Evolutionary conservation across 2,797 vertebrate species (phyloP).

Genomic region (Valencia hispanica): DNA sequence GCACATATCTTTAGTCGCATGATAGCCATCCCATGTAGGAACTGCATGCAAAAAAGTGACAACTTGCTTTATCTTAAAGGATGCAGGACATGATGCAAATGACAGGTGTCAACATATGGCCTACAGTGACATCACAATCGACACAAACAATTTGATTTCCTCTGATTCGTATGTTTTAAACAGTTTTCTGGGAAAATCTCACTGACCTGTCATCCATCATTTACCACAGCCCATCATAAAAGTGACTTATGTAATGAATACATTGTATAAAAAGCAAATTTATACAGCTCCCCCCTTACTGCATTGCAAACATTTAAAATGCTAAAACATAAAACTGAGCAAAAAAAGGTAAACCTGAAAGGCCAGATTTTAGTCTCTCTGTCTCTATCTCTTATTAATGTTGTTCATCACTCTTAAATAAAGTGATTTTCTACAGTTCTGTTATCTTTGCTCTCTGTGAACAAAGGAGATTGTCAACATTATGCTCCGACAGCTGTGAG

Average conservation of each 20-base stretch:
- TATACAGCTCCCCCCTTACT: conserved; percentile 22
- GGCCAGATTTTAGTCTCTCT: neutral
- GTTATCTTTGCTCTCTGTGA: conserved; percentile 2
- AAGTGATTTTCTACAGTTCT: neutral
- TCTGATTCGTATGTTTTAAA: conserved; percentile 37
- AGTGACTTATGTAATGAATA: conserved; percentile 42
- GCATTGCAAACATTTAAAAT: conserved; percentile 20
- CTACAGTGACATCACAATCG: conserved; percentile 26
- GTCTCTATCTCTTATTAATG: neutral
- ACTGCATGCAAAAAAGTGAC: neutral
- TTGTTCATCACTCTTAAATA: conserved; percentile 6
- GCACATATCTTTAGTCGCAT: neutral
- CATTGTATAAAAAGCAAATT: conserved; percentile 28
- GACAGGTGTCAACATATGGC: conserved; percentile 41
- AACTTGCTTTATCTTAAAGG: conserved; percentile 16
- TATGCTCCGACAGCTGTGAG: conserved; percentile 25
- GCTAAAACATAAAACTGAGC: conserved; percentile 20
- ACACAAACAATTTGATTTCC: conserved; percentile 45
- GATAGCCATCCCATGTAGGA: conserved; percentile 18
- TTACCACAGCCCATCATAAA: conserved; percentile 14
- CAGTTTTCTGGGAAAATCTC: conserved; percentile 18
- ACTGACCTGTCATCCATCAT: conserved; percentile 42
- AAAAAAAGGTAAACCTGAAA: neutral
- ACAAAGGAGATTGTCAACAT: conserved; percentile 1
- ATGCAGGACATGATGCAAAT: conserved; percentile 19